A percentile compares a stretch with the other conserved stretches of the same genome.
Evolutionary conservation across 2,113 vertebrate species (phyloP).

Genomic region (Heterotilapia buettikoferi): DNA sequence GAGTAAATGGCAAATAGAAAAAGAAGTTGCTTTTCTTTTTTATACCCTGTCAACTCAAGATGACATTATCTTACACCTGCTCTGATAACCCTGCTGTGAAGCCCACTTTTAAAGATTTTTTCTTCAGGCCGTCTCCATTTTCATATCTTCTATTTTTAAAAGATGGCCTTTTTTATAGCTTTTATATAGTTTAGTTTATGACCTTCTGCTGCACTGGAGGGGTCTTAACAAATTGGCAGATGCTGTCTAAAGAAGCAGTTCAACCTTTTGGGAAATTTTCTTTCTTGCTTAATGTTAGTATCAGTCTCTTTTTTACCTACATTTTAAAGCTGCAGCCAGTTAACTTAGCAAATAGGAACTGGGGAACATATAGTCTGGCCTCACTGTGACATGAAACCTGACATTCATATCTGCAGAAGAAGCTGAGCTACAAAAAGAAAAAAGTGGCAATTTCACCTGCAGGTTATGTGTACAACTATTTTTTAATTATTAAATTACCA

Average conservation of each 20-base stretch:
- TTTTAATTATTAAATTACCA: not conserved
- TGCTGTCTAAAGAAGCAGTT: not conserved
- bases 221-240: not conserved
- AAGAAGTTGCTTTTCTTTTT: constrained; percentile 6
- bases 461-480: not conserved
- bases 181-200: not conserved
- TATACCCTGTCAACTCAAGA: not conserved
- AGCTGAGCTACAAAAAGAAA: not conserved
- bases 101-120: not conserved
- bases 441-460: not conserved
- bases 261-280: not conserved
- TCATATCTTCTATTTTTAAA: not conserved
- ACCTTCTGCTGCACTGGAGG: not conserved
- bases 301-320: not conserved
- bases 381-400: not conserved
- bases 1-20: constrained; percentile 5
- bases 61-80: not conserved
- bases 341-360: not conserved
- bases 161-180: not conserved
- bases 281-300: not conserved
- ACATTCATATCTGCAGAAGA: not conserved
- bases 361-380: not conserved
- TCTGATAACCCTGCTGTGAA: constrained; percentile 17
- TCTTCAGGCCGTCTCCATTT: not conserved
- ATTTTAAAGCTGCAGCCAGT: not conserved